phyloP scores from a whole-genome alignment of 2,797 vertebrate species.

The Anabas testudineus region DNA sequence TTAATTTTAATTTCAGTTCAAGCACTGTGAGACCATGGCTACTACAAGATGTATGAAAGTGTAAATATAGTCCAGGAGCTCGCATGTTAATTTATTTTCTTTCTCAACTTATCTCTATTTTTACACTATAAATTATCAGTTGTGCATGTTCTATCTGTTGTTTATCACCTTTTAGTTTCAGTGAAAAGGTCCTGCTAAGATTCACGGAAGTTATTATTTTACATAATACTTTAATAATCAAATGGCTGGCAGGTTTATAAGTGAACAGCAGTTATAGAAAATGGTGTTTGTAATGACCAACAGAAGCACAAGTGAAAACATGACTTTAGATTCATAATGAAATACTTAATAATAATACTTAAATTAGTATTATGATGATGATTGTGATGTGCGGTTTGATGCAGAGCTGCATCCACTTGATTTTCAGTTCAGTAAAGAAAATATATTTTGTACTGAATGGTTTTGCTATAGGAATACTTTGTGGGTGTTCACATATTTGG shows the following conservation, averaged over 20 bases:
- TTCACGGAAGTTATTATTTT: conserved; percentile 68
- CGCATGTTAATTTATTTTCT: conserved; percentile 77
- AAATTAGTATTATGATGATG: conserved; percentile 55
- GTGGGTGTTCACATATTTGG: not conserved
- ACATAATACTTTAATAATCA: conserved; percentile 21
- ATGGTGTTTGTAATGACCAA: not conserved
- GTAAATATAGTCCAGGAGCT: conserved; percentile 78
- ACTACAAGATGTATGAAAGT: conserved; percentile 69
- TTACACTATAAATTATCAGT: conserved; percentile 59
- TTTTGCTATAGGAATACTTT: not conserved
- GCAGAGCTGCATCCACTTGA: not conserved
- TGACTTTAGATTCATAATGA: conserved; percentile 5
- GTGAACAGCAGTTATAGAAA: not conserved
- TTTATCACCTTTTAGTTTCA: conserved; percentile 47
- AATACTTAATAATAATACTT: too few relatives aligned
- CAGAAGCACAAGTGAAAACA: not conserved
- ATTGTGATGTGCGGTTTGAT: conserved; percentile 27
- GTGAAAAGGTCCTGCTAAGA: conserved; percentile 24
- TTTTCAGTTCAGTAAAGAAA: not conserved
- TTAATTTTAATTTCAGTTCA: conserved; percentile 67
- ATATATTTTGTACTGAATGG: not conserved
- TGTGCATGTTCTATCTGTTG: conserved; percentile 56
- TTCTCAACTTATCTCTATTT: conserved; percentile 65
- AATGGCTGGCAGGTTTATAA: conserved; percentile 5
- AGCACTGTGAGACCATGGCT: conserved; percentile 74